Evolutionary conservation across 2,113 vertebrate species (phyloP).

Genomic region (Pseudopodoces humilis): DNA sequence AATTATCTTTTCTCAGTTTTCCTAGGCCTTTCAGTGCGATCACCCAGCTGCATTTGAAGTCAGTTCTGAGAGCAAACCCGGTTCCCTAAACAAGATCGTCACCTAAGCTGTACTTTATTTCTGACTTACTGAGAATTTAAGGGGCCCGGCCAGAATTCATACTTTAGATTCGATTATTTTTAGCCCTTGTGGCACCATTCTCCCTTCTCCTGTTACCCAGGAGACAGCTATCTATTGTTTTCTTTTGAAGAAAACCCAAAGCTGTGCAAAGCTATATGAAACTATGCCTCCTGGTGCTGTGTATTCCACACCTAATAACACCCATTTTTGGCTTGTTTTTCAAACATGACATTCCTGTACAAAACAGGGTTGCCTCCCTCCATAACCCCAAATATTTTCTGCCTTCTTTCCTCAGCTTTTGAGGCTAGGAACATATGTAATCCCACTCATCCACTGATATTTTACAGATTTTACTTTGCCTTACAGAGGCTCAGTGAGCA

Average conservation of each 20-base stretch:
- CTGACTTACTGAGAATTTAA: not conserved
- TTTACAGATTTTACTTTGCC: not conserved
- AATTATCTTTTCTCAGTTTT: not conserved
- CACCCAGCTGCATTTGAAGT: not conserved
- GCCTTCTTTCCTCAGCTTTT: not conserved
- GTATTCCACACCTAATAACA: not conserved
- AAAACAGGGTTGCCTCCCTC: not conserved
- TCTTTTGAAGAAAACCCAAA: not conserved
- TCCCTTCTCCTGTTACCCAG: not conserved
- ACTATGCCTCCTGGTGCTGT: not conserved
- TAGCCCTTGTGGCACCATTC: not conserved
- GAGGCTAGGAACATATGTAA: not conserved
- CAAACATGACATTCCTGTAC: not conserved
- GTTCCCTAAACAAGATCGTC: not conserved
- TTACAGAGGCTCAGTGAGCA: not conserved
- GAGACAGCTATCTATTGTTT: not conserved
- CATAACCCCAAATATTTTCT: not conserved
- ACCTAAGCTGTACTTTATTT: not conserved
- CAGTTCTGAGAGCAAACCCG: not conserved
- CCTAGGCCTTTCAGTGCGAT: not conserved
- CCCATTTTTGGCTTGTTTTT: not conserved
- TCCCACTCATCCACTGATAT: not conserved
- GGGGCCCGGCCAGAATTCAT: not conserved
- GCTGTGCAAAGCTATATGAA: not conserved
- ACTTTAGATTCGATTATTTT: not conserved